Conservation (phyloP, 2,113 vertebrate genomes). For the Regulus satrapa region DNA sequence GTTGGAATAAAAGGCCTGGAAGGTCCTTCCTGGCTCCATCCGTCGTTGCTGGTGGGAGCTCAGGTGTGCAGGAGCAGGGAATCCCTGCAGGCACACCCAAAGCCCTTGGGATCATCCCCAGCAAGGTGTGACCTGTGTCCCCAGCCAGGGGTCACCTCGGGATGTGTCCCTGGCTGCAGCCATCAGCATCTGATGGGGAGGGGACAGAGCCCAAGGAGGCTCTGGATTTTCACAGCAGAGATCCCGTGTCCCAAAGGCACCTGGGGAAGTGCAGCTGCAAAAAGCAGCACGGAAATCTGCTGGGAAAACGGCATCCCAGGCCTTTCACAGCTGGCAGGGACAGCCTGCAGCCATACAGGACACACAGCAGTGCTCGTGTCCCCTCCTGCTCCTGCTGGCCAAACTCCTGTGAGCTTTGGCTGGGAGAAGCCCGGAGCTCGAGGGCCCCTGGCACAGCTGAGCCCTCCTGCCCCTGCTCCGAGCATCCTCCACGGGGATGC, state of each 20-base stretch:
- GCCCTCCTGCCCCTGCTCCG: not conserved
- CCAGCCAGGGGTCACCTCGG: not conserved
- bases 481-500: not conserved
- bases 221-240: not conserved
- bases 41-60: rapidly evolving
- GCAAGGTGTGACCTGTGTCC: too few relatives aligned
- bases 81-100: not conserved
- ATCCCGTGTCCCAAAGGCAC: rapidly evolving
- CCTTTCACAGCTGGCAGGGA: not conserved
- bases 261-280: rapidly evolving
- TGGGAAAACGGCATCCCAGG: not conserved
- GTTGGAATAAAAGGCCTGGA: not conserved
- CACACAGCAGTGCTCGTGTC: rapidly evolving
- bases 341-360: not conserved
- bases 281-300: not conserved
- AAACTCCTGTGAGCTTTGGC: rapidly evolving
- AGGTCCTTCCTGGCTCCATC: not conserved
- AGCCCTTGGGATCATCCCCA: rapidly evolving
- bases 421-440: not conserved
- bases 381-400: not conserved
- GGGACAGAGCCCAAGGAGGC: not conserved
- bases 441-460: not conserved
- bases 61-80: rapidly evolving
- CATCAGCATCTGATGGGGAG: rapidly evolving
- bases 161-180: rapidly evolving